Evolutionary conservation across 2,888 invertebrate species (phyloP).

Genomic region (Caradrina clavipalpis): DNA sequence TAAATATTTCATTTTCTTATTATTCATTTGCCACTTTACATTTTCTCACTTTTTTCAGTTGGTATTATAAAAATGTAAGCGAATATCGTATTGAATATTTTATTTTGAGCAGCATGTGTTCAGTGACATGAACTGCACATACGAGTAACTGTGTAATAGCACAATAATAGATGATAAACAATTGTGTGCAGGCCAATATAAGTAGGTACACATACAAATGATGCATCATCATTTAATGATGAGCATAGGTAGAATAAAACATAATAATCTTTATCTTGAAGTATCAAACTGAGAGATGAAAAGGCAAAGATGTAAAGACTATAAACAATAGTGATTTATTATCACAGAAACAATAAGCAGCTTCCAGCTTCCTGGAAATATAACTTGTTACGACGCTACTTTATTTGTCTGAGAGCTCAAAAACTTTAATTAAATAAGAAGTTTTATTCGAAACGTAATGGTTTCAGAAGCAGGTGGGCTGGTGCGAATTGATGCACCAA

Average conservation of each 20-base stretch:
- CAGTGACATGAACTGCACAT: not conserved
- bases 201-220: not conserved
- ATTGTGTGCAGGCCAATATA: not conserved
- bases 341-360: slow-evolving; percentile 51
- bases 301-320: slow-evolving; percentile 32
- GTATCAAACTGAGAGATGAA: slow-evolving; percentile 35
- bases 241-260: slow-evolving; percentile 24
- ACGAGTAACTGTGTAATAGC: not conserved
- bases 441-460: slow-evolving; percentile 40
- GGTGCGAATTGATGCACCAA: slow-evolving; percentile 25
- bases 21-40: not conserved
- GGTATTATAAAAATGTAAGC: slow-evolving; percentile 13
- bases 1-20: slow-evolving; percentile 17
- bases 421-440: slow-evolving; percentile 73
- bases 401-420: slow-evolving; percentile 61
- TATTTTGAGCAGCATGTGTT: slow-evolving; percentile 6
- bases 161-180: slow-evolving; percentile 28
- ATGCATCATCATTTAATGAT: slow-evolving; percentile 25
- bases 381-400: slow-evolving; percentile 68
- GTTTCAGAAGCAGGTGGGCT: slow-evolving; percentile 47
- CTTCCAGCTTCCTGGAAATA: slow-evolving; percentile 59
- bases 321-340: slow-evolving; percentile 57
- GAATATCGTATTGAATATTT: slow-evolving; percentile 27
- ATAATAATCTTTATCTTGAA: slow-evolving; percentile 28
- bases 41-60: slow-evolving; percentile 12